Evolutionary conservation across 2,113 vertebrate genomes (phyloP), one percentile per base, ranked within the genome.

Genomic region (Scopus umbretta): DNA sequence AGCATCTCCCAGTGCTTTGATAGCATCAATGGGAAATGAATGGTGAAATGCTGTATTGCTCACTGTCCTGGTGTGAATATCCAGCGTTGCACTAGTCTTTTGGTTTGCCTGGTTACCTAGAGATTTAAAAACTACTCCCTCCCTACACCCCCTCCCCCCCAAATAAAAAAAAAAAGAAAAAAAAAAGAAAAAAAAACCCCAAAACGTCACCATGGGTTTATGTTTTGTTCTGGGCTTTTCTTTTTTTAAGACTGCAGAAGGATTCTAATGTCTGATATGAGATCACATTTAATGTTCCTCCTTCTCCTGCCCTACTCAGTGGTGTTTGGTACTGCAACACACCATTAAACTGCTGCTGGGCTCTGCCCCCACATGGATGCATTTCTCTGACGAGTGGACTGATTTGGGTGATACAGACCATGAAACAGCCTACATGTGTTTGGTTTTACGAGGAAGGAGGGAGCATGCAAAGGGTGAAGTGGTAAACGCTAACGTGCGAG

Each of bases 401-500:
- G 30, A 59, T 82, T 20, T 80, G 88, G 20, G 58, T 55, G 88
- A 92, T 47, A 65, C 63, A 62, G 90, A 88, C 55, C 38, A 11
- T 67, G 86, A 71, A 86, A 83, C 32, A 43, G 32, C 62, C 63
- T 66, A 21, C n/a, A 58, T 19, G 29, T 30, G 11, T 63, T 84
- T 53, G n/a, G 19, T 62, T 80, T 52, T 80, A 90, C 0, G n/a
- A 90, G 59, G n/a, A 94, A 49, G 53, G 59, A 70, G n/a, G 45
- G 43, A 75, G 29, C 11, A 29, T 27, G 29, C 25, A n/a, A 67
- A 78, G 11, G 43, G 32, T 59, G 42, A 76, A 83, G 34, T 1
- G 3, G 18, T 67, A 58, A 89, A 79, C 21, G 11, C 12, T 8
- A 53, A 71, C 0, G 0, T 43, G 32, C 14, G 36, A 78, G 59